Evolutionary conservation across 64 coral and sea anemone species (phyloP), one percentile per base, ranked within the genome.

Genomic region (Actinia tenebrosa): DNA sequence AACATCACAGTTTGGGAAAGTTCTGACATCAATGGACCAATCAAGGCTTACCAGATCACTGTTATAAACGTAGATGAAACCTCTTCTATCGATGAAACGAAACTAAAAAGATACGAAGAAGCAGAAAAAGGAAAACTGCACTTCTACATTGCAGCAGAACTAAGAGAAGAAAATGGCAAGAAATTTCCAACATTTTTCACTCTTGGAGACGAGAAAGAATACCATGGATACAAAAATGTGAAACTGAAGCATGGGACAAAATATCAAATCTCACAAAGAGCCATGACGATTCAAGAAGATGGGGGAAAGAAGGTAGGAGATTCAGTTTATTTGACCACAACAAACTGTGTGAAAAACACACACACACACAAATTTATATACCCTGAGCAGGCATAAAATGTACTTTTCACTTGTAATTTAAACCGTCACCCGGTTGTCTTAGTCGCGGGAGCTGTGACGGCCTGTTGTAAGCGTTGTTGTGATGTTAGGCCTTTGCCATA

Each of bases 191-290:
- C 19, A 15, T 1, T 13, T 15, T 91, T 91, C 83, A 20, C 45
- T 80, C 66, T 91, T 44, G 89, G 89, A 86, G 89, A 91, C 37
- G 89, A 83, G 17, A 62, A 91, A 53, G 75, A 19, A 2, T 91
- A 91, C 52, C 46, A 62, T 8, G 47, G 47, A 50, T 50, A 50
- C 47, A 8, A 50, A 50, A 50, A 50, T 50, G 47, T 50, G 7
- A 45, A 25, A 5, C 83, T 91, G 71, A 10, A 56, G 45, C 1
- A 4, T 77, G 43, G 20, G 13, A 37, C 16, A 11, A 86, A 53
- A 0, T 86, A 86, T 56, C 78, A 80, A 10, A 20, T 91, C 42
- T 86, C 77, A 44, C 89, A 91, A 42, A 16, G 83, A 50, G 64
- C 82, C 17, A 66, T 91, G 16, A 72, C 89, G 43, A 37, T 37